Conservation (phyloP, 92 coral and sea anemone genomes). For the Epizoanthus ramosus region DNA sequence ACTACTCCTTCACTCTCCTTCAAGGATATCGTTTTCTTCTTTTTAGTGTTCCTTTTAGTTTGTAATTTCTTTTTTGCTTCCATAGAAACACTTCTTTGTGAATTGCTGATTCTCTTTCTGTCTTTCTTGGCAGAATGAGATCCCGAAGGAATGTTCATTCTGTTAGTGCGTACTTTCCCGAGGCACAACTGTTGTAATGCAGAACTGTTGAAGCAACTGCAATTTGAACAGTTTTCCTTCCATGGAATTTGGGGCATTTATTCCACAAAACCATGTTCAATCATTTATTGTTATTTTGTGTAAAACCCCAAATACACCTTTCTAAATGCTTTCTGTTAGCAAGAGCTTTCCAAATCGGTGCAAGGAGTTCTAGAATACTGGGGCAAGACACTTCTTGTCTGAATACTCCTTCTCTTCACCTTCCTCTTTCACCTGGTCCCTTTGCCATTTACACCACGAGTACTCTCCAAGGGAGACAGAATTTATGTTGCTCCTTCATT, state of each 20-base stretch:
- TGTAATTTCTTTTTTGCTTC: neutral
- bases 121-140: neutral
- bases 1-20: neutral
- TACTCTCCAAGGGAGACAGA: neutral
- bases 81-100: neutral
- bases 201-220: neutral
- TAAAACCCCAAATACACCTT: conserved; percentile 5
- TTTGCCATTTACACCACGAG: neutral
- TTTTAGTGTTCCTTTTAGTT: neutral
- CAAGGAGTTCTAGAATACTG: neutral
- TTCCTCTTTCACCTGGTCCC: too few species aligned
- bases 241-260: conserved; percentile 23
- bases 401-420: neutral
- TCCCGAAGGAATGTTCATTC: neutral
- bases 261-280: neutral
- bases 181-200: conserved; percentile 9
- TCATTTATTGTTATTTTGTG: neutral
- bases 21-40: neutral
- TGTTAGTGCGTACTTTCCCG: conserved; percentile 6
- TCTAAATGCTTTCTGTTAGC: neutral
- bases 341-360: neutral
- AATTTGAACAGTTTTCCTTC: neutral
- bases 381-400: neutral
- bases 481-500: neutral
- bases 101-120: neutral